phyloP scores from a whole-genome alignment of 1,140 invertebrate genomes.

The Drosophila pseudoananassae region DNA sequence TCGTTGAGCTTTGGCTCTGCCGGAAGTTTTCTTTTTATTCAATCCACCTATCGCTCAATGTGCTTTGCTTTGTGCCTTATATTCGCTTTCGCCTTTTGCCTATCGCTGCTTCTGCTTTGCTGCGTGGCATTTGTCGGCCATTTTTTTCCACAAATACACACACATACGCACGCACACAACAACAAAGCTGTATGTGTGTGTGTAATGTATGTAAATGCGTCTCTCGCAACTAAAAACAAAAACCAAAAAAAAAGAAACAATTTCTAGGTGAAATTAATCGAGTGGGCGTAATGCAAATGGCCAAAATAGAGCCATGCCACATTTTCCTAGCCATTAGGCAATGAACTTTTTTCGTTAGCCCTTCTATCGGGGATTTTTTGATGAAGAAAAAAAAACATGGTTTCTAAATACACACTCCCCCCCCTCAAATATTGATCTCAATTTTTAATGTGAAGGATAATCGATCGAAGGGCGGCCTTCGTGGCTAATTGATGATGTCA shows the following conservation, averaged over 20 bases:
- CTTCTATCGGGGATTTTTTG: not conserved
- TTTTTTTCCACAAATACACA: conserved; percentile 65
- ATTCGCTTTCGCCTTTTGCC: conserved; percentile 26
- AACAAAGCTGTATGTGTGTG: conserved; percentile 19
- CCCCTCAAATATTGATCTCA: not conserved
- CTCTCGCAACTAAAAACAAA: conserved; percentile 18
- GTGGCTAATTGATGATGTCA: conserved; percentile 44
- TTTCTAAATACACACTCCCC: not conserved
- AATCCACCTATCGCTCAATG: conserved; percentile 63
- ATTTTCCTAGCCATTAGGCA: conserved; percentile 21
- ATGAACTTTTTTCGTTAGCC: not conserved
- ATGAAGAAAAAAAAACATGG: not conserved
- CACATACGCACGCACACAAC: conserved; percentile 16
- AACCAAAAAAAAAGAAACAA: conserved; percentile 29
- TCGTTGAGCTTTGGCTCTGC: conserved; percentile 67
- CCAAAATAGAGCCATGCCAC: conserved; percentile 7
- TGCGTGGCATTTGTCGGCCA: conserved; percentile 79
- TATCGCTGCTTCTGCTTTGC: conserved; percentile 69
- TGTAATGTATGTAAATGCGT: conserved; percentile 37
- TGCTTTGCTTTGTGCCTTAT: conserved; percentile 27
- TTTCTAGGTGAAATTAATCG: conserved; percentile 58
- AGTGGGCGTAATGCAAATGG: conserved; percentile 41
- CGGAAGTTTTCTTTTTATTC: conserved; percentile 81
- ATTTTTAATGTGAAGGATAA: conserved; percentile 18
- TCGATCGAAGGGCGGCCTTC: conserved; percentile 17